Evolutionary conservation across 2,113 vertebrate species (phyloP), one percentile per base, ranked within the genome.

Genomic region (Alligator sinensis): DNA sequence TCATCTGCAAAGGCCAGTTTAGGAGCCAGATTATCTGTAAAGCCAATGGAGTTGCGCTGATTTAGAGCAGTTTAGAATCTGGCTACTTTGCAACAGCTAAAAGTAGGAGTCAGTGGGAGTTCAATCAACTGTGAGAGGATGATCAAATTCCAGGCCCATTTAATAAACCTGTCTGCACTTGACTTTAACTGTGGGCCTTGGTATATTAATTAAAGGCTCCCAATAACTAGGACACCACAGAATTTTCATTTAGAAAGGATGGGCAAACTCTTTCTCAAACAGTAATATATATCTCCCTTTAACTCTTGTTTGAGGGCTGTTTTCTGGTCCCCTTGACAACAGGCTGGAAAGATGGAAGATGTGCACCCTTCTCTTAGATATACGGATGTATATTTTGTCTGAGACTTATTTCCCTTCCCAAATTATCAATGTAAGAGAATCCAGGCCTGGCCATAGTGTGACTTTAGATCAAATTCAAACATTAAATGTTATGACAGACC

Each of bases 111-210:
- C 11, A 24, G 64, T 18, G 16, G 18, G 58, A 92, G 60, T 89
- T 76, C 78, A 89, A 76, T 88, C 84, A 72, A 90, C 62, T 95
- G 54, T n/a, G 55, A 95, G 74, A 15, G 62, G 21, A 6, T 63
- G 59, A 64, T 87, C 34, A 78, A 38, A 92, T 92, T 89, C 93
- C 84, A 85, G 66, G 54, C 3, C 0, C 63, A 78, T 62, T 63
- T 93, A 82, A 77, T 90, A 90, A 84, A 61, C 47, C 59, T 70
- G 27, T 30, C 77, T 83, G n/a, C 77, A 60, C 54, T 68, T 92
- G 75, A 89, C 60, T 87, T 92, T 88, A 95, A 87, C n/a, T 87
- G 11, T 25, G 88, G 74, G 7, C 59, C 58, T 86, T 76, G 5
- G 9, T 57, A 77, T 34, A 77, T 21, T 82, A 82, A 79, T 62